These are phyloP conservation scores for Dilophus febrilis DNA, from an alignment of 2,888 invertebrate genomes.

Conservation along the genomic window DNA sequence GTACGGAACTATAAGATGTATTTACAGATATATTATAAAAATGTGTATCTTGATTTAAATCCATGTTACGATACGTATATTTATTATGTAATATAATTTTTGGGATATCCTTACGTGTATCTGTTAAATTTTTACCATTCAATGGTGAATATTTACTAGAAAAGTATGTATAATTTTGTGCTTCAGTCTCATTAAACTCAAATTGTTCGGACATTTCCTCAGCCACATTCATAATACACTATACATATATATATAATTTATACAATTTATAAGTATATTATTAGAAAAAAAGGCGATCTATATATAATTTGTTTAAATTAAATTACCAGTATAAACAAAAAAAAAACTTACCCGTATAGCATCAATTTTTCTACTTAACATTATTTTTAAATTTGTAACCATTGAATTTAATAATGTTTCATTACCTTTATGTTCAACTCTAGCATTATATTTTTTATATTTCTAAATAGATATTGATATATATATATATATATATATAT, in stretches of 20 bases:
- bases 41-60: slow-evolving; percentile 54
- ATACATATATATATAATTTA: slow-evolving; percentile 23
- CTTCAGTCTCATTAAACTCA: slow-evolving; percentile 31
- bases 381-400: slow-evolving; percentile 61
- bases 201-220: slow-evolving; percentile 49
- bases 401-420: slow-evolving; percentile 61
- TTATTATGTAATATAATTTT: slow-evolving; percentile 3
- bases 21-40: slow-evolving; percentile 74
- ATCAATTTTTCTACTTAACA: slow-evolving; percentile 76
- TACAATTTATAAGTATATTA: slow-evolving; percentile 5
- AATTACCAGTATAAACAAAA: neutral
- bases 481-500: neutral
- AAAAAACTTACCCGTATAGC: slow-evolving; percentile 51
- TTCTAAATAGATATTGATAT: slow-evolving; percentile 32
- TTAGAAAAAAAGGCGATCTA: slow-evolving; percentile 1
- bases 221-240: slow-evolving; percentile 59
- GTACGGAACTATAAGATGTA: slow-evolving; percentile 67
- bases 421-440: slow-evolving; percentile 65
- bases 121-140: slow-evolving; percentile 20
- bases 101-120: slow-evolving; percentile 10
- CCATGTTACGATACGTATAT: slow-evolving; percentile 36
- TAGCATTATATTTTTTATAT: slow-evolving; percentile 61
- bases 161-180: slow-evolving; percentile 42
- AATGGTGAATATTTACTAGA: slow-evolving; percentile 63
- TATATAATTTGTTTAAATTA: neutral